Conservation (phyloP, 2,113 vertebrate genomes). For the Cromileptes altivelis region DNA sequence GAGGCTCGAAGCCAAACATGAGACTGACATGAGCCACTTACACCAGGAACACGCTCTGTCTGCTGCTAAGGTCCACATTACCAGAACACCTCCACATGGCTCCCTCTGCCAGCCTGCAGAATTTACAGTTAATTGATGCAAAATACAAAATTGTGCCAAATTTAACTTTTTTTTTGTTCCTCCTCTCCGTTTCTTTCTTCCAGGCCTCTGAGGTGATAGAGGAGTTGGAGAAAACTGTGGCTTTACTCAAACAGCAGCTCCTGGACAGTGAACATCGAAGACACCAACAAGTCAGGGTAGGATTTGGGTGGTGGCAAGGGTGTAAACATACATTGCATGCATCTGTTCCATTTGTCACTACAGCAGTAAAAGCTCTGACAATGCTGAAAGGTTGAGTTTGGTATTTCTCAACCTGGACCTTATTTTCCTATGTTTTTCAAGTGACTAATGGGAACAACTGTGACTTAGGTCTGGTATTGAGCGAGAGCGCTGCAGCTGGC, state of each 20-base stretch:
- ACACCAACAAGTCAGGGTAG: conserved; percentile 88
- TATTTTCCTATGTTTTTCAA: no score
- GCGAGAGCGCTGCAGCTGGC: no score
- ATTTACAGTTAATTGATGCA: conserved; percentile 1
- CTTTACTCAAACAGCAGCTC: conserved; percentile 87
- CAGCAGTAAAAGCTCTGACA: neutral
- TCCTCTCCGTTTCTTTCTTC: neutral
- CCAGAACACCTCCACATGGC: neutral
- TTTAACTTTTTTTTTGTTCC: neutral
- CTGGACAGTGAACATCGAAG: conserved; percentile 86
- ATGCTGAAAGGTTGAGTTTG: no score
- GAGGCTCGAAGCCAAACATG: conserved; percentile 86
- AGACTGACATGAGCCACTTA: conserved; percentile 86
- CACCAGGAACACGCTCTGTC: conserved; percentile 90
- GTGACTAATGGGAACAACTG: no score
- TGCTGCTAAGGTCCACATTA: conserved; percentile 87
- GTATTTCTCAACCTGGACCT: no score
- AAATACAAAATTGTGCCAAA: neutral
- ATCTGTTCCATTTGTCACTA: neutral
- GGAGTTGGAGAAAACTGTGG: conserved; percentile 84
- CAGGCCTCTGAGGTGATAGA: conserved; percentile 88
- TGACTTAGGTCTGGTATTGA: no score
- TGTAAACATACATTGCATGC: neutral
- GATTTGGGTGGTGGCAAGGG: neutral
- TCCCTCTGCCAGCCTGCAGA: neutral